Percentiles rank a stretch among this genome's conserved stretches.
Conservation (phyloP, 2,888 invertebrate species). For the Ormyrus labotus region DNA sequence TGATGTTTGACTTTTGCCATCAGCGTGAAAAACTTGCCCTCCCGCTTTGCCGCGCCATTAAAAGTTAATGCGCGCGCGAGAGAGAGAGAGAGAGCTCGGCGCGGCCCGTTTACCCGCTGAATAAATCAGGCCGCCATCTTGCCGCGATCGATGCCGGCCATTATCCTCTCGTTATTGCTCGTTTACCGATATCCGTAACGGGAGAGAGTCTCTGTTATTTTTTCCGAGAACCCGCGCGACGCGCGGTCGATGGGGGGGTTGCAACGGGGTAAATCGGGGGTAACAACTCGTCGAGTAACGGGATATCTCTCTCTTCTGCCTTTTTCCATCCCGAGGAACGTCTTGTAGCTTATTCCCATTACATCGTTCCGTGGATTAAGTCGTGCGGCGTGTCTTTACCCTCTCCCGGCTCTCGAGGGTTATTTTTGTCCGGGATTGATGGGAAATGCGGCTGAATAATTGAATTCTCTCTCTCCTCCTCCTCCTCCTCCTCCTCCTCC, state of each 20-base stretch:
- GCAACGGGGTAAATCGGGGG: too few relatives aligned
- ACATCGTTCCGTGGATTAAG: constrained; percentile 48
- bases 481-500: constrained; percentile 1
- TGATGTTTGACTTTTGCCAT: constrained; percentile 37
- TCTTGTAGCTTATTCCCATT: constrained; percentile 39
- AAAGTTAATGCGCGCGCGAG: constrained; percentile 33
- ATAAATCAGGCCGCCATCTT: constrained; percentile 29
- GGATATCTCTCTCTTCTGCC: background rate
- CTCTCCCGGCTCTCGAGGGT: constrained; percentile 1
- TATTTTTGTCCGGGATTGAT: constrained; percentile 55
- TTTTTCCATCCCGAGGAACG: background rate
- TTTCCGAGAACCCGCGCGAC: too few relatives aligned
- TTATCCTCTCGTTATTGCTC: too few relatives aligned
- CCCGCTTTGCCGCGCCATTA: constrained; percentile 19
- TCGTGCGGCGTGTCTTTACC: constrained; percentile 20
- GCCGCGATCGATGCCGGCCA: too few relatives aligned
- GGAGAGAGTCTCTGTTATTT: too few relatives aligned
- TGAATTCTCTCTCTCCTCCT: constrained; percentile 47
- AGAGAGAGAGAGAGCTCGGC: background rate
- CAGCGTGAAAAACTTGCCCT: constrained; percentile 21
- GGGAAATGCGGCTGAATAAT: constrained; percentile 58
- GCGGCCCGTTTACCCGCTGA: constrained; percentile 22
- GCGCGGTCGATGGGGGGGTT: too few relatives aligned
- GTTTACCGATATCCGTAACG: too few relatives aligned
- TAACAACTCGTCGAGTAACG: too few relatives aligned